These are phyloP conservation scores for Dasysyrphus tricinctus DNA, from an alignment of 2,888 invertebrate species.

Conservation along the genomic window DNA sequence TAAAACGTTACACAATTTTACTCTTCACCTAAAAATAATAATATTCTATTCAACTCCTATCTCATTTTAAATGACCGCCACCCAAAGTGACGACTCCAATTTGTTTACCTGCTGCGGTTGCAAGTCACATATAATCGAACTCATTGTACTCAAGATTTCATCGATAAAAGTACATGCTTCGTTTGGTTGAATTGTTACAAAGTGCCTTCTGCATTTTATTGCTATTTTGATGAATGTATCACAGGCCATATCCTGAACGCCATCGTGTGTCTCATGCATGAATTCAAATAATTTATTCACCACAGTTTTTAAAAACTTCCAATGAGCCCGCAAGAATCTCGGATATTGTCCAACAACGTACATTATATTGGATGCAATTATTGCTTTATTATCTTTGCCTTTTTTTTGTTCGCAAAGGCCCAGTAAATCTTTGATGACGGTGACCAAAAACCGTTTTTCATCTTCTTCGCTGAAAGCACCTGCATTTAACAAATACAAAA, in stretches of 20 bases:
- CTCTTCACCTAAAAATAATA: neutral
- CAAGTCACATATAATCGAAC: conserved; percentile 99
- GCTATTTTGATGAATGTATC: conserved; percentile 99
- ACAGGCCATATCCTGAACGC: conserved; percentile 99
- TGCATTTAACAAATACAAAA: conserved; percentile 61
- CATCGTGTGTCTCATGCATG: conserved; percentile 99
- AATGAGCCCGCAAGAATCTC: conserved; percentile 98
- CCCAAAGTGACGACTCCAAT: neutral
- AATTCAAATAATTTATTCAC: conserved; percentile 99
- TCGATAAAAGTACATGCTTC: conserved; percentile 99
- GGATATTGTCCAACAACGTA: conserved; percentile 99
- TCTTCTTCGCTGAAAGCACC: conserved; percentile 99
- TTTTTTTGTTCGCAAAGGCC: conserved; percentile 99
- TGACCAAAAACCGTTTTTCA: conserved; percentile 98
- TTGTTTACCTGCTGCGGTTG: conserved; percentile 95
- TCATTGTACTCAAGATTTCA: conserved; percentile 97
- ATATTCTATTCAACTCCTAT: neutral
- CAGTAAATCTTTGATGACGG: conserved; percentile 98
- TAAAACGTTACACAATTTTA: neutral
- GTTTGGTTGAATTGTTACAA: conserved; percentile 97
- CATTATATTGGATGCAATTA: conserved; percentile 99
- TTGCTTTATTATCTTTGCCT: conserved; percentile 99
- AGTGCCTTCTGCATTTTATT: conserved; percentile 98
- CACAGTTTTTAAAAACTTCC: conserved; percentile 99
- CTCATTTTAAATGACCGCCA: neutral